Evolutionary conservation across 1,140 invertebrate species (phyloP), one percentile per base, ranked within the genome.

Genomic region (Polypedilum vanderplanki): DNA sequence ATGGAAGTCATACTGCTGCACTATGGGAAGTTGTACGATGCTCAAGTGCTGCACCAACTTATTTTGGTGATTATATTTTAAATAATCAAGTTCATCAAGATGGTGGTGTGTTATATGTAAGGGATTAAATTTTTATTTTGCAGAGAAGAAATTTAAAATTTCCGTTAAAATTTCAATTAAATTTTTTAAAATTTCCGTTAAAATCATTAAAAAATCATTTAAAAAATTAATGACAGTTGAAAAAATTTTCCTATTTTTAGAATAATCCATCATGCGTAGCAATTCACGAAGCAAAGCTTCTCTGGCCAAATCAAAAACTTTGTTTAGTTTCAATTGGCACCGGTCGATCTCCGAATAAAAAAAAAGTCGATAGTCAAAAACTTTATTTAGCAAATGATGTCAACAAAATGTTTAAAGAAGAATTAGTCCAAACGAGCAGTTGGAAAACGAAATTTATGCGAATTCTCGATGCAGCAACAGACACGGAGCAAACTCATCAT

Each of bases 201-300:
- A 40, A 33, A 3, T 33, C 5, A 33, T n/a, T 5, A 33, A 33
- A 33, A 33, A 33, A 3, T 33, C 5, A 33, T 33, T 33, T 33
- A 1, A 3, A n/a, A n/a, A n/a, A n/a, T n/a, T n/a, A n/a, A n/a
- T n/a, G n/a, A n/a, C n/a, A n/a, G n/a, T n/a, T n/a, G n/a, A n/a
- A n/a, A n/a, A 33, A 33, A 33, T 33, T 33, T 33, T 5, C 5
- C 24, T 33, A 65, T 65, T 22, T n/a, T 75, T 1, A 73, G 0
- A 98, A 98, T 84, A 98, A 98, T 84, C 95, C 95, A 0, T 91
- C 94, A 15, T 91, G 92, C 1, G 88, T 98, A 2, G 96, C 92
- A 0, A 85, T 98, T 46, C 93, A 96, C 79, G 96, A 98, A 84
- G 90, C 92, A 0, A 89, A 89, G 79, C 86, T 91, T 57, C 81